Conservation (phyloP, 2,113 vertebrate genomes). For the Antechinus flavipes region DNA sequence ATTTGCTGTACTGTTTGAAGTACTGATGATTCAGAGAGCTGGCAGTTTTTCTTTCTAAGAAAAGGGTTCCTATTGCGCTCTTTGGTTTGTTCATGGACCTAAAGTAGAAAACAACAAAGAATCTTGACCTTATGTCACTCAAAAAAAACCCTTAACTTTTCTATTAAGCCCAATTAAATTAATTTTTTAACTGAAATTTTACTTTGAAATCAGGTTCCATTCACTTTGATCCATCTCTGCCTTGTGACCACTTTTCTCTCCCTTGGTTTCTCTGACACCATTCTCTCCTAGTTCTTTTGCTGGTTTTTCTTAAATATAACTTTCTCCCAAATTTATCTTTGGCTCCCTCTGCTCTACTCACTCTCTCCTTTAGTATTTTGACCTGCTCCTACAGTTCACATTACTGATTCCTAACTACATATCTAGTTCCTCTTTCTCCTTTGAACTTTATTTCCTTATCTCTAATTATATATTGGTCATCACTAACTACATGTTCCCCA, state of each 20-base stretch:
- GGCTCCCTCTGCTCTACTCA: not conserved
- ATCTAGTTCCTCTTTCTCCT: not conserved
- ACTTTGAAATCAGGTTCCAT: not conserved
- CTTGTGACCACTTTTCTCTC: not conserved
- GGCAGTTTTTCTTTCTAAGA: slow-evolving; percentile 69
- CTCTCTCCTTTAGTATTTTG: not conserved
- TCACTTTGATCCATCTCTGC: not conserved
- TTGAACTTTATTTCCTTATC: not conserved
- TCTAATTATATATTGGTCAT: not conserved
- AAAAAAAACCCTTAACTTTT: slow-evolving; percentile 22
- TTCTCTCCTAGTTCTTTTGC: not conserved
- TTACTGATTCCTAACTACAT: not conserved
- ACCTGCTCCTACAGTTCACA: not conserved
- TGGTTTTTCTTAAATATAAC: not conserved
- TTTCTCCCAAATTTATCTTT: not conserved
- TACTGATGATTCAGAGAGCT: slow-evolving; percentile 82
- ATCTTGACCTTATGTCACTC: slow-evolving; percentile 48
- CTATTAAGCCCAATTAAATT: not conserved
- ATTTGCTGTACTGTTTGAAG: slow-evolving; percentile 88
- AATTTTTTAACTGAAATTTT: not conserved
- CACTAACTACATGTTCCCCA: not conserved
- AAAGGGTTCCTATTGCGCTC: slow-evolving; percentile 89
- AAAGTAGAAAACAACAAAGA: slow-evolving; percentile 16
- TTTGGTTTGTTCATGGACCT: slow-evolving; percentile 89
- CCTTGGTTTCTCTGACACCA: not conserved